Percentiles rank a stretch among this genome's conserved stretches.
Conservation (phyloP, 2,888 invertebrate species). For the Salpingus planirostris region DNA sequence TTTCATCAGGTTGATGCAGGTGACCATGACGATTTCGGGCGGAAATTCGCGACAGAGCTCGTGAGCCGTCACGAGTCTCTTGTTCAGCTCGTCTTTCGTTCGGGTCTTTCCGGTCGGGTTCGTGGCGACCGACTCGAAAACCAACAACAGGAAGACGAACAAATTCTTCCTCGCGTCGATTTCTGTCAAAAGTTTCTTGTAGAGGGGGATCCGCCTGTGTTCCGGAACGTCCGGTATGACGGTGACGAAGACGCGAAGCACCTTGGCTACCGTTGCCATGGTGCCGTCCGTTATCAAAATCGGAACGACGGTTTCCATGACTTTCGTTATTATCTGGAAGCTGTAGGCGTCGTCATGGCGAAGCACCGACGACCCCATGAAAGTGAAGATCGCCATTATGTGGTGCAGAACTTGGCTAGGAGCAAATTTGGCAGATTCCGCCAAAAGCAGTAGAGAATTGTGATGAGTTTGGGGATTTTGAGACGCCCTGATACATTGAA, state of each 20-base stretch:
- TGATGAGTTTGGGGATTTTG: slow-evolving; percentile 94
- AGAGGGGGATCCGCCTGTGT: slow-evolving; percentile 77
- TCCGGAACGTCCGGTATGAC: slow-evolving; percentile 88
- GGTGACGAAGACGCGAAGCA: slow-evolving; percentile 83
- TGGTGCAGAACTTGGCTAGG: slow-evolving; percentile 84
- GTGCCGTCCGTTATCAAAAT: slow-evolving; percentile 49
- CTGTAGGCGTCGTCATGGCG: slow-evolving; percentile 92
- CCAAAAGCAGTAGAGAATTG: slow-evolving; percentile 77
- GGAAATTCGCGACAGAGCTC: slow-evolving; percentile 59
- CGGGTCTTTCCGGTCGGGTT: slow-evolving; percentile 53
- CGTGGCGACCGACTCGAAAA: too few relatives aligned
- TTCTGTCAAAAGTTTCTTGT: slow-evolving; percentile 67
- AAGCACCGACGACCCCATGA: slow-evolving; percentile 90
- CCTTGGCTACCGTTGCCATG: slow-evolving; percentile 44
- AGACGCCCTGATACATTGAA: slow-evolving; percentile 82
- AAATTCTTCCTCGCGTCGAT: slow-evolving; percentile 57
- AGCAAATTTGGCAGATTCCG: slow-evolving; percentile 66
- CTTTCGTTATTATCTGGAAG: slow-evolving; percentile 84
- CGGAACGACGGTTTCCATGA: slow-evolving; percentile 84
- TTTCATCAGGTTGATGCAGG: slow-evolving; percentile 56
- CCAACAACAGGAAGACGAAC: slow-evolving; percentile 61
- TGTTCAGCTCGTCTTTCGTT: slow-evolving; percentile 44
- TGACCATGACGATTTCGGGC: slow-evolving; percentile 52
- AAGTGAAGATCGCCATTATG: slow-evolving; percentile 95
- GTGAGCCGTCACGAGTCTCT: slow-evolving; percentile 58